These are phyloP conservation scores for Cheilosia vulpina DNA, from an alignment of 2,888 invertebrate species.

Conservation along the genomic window DNA sequence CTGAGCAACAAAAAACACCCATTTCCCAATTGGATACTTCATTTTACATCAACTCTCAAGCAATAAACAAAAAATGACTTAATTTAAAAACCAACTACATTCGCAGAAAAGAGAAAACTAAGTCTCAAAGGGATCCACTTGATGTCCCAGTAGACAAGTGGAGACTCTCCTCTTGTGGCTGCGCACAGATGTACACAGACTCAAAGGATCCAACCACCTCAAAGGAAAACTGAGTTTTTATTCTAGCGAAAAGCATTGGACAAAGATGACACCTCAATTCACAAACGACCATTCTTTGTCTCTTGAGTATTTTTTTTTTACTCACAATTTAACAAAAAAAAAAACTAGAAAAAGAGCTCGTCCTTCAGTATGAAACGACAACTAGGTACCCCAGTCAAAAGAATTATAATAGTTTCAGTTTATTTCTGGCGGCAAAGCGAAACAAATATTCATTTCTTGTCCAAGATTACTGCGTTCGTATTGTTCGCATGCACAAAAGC, in stretches of 20 bases:
- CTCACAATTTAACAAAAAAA: neutral
- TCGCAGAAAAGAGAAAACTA: too few relatives aligned
- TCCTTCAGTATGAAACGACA: constrained; percentile 7
- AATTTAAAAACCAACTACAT: too few relatives aligned
- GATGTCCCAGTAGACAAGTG: constrained; percentile 35
- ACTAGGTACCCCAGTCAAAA: constrained; percentile 14
- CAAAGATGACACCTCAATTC: constrained; percentile 62
- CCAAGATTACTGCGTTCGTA: constrained; percentile 5
- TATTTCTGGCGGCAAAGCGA: constrained; percentile 38
- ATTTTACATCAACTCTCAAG: too few relatives aligned
- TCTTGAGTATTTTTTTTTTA: constrained; percentile 14
- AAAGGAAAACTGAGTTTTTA: constrained; percentile 54
- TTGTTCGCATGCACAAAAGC: neutral
- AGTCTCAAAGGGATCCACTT: constrained; percentile 52
- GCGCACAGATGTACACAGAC: constrained; percentile 35
- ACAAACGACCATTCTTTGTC: constrained; percentile 21
- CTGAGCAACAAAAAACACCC: too few relatives aligned
- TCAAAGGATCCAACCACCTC: constrained; percentile 39
- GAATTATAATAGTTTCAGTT: constrained; percentile 25
- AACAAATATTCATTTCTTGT: constrained; percentile 35
- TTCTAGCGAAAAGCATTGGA: constrained; percentile 35
- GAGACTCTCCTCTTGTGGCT: neutral
- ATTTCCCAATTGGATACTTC: too few relatives aligned
- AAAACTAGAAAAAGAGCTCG: neutral
- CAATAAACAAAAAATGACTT: too few relatives aligned